Evolutionary conservation across 2,113 vertebrate species (phyloP).

Genomic region (Leucopsar rothschildi): DNA sequence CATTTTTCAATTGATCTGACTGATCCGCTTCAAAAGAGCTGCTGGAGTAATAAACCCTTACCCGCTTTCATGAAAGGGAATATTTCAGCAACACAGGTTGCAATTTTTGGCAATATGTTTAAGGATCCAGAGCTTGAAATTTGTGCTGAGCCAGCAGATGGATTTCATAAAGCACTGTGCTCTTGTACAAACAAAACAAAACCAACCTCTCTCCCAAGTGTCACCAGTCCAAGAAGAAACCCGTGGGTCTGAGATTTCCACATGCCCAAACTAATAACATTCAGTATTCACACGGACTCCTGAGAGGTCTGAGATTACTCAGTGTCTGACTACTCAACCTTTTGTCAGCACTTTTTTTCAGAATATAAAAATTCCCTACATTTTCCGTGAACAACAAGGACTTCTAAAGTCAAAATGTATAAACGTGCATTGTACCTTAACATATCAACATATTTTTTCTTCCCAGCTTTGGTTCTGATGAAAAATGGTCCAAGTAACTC

Average conservation of each 20-base stretch:
- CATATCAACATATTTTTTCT: neutral
- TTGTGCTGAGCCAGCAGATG: neutral
- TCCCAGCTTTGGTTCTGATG: neutral
- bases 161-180: neutral
- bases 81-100: constrained; percentile 5
- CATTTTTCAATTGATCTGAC: neutral
- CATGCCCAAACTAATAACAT: neutral
- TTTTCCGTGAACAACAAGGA: neutral
- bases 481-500: neutral
- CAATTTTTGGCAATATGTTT: neutral
- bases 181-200: neutral
- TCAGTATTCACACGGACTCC: neutral
- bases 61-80: neutral
- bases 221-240: neutral
- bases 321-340: neutral
- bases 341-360: neutral
- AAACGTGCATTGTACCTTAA: neutral
- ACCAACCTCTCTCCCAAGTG: neutral
- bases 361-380: neutral
- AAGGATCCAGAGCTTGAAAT: neutral
- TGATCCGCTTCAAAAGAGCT: neutral
- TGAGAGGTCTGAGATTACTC: neutral
- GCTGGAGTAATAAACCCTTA: neutral
- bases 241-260: neutral
- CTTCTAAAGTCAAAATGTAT: neutral